A percentile compares a stretch with the other conserved stretches of the same genome.
Evolutionary conservation across 2,797 vertebrate genomes (phyloP).

Genomic region (Smutsia gigantea): DNA sequence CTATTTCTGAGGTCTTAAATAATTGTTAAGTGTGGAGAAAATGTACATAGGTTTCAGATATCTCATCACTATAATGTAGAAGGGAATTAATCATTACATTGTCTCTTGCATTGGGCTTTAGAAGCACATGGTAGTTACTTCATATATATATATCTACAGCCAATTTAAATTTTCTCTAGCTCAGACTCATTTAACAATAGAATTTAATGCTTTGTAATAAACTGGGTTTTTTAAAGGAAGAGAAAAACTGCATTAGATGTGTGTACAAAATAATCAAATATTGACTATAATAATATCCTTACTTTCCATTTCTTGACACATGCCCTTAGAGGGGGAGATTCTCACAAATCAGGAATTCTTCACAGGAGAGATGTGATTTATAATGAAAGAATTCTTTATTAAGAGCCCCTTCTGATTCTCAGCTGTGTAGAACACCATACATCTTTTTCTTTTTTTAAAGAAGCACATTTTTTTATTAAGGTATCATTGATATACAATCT

Average conservation of each 20-base stretch:
- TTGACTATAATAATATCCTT: not conserved
- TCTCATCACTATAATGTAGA: not conserved
- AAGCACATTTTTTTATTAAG: too few relatives aligned
- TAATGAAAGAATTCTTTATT: not conserved
- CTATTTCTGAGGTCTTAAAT: not conserved
- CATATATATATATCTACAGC: not conserved
- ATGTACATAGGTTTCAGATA: not conserved
- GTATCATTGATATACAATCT: too few relatives aligned
- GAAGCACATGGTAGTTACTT: not conserved
- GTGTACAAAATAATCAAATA: not conserved
- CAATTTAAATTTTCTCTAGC: not conserved
- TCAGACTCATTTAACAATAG: not conserved
- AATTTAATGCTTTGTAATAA: not conserved
- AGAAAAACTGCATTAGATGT: not conserved
- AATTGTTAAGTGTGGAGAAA: not conserved
- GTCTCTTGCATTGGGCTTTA: not conserved
- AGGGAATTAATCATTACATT: not conserved
- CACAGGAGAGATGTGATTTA: not conserved
- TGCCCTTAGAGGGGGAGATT: not conserved
- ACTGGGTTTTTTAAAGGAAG: not conserved
- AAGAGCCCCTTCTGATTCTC: not conserved
- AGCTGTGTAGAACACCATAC: not conserved
- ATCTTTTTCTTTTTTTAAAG: too few relatives aligned
- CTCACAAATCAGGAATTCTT: not conserved
- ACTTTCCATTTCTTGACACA: not conserved